Base-by-base conservation (phyloP, 1,140 invertebrate species). In the Pseudobourletiella spinata region DNA sequence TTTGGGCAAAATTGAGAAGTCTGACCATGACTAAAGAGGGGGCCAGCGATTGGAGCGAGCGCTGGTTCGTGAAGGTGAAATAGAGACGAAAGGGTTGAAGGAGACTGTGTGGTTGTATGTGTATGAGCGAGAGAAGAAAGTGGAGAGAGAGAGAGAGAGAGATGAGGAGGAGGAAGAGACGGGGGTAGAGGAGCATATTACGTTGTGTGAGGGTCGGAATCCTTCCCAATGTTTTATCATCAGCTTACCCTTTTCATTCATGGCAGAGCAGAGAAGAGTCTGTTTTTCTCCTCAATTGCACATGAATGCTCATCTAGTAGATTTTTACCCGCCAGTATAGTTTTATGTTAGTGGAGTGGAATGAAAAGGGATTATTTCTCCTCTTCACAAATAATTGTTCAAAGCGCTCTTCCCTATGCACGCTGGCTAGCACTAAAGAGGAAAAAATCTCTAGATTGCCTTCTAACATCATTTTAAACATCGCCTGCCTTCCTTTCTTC, bases 291-390 rank as follows among this genome's bases (percentile, higher is more conserved):
- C 44, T 59, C 57, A 58, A 58, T 58, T 58, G 28, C 57, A 59
- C 43, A 48, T 59, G 57, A 50, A 59, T 48, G 57, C 43, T 59
- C 26, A 48, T 59, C 42, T 11, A 48, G 24, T 28, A 29, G 25
- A 48, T 59, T 59, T 44, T 59, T 16, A 28, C 16, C n/a, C 4
- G 15, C 43, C 24, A 16, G 22, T 43, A 57, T 48, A 55, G 59
- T 55, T 61, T 61, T 55, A 61, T 61, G 59, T 46, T 61, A 55
- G 32, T 61, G 50, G 55, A 61, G 59, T 55, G 59, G 59, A 61
- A 61, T 54, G 55, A 55, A 61, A 43, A 61, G 59, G 46, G 59
- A 61, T 55, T 61, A 61, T 61, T 55, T 61, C 59, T 61, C 22
- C 59, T 61, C 51, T 61, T 43, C 35, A 54, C 50, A 43, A 61